Base-by-base conservation (phyloP, 2,113 vertebrate genomes). In the Cygnus atratus region DNA sequence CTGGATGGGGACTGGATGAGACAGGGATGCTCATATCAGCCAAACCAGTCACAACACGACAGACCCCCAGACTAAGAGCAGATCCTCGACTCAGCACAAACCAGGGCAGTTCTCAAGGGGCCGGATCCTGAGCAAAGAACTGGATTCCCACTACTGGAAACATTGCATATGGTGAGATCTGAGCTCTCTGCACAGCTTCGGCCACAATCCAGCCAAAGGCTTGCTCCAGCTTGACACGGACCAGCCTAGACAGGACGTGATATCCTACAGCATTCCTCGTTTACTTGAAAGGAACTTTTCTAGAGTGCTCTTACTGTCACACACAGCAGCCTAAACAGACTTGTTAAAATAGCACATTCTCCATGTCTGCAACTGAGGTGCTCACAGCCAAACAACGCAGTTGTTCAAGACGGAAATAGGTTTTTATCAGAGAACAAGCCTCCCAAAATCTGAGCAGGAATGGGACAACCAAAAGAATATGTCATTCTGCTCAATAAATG, bases 31-130 rank as follows among this genome's bases (percentile, higher is more conserved):
- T 48, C 43, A 22, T 10, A 48, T 21, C 31, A 26, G 24, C 55
- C 80, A 65, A 28, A 75, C 22, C 35, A 58, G 57, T n/a, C 41
- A 26, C n/a, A 44, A 25, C 0, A 0, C 0, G 2, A 57, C 35
- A 87, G 26, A 71, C 13, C 7, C 21, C 5, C 43, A 67, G 31
- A 31, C 29, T 39, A 80, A 25, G 35, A 39, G 43, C 25, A 43
- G 55, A 33, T 54, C 29, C 65, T 84, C 22, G 33, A 55, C 28
- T 18, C 57, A 78, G 77, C 20, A 29, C 13, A 10, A 90, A 66
- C 5, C 2, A 44, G 14, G 13, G 22, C 22, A 20, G 24, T 24
- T 84, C 82, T 59, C 0, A 0, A 46, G 16, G 11, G 13, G 48
- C 11, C 31, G 13, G 43, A 50, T 20, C 54, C 18, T 7, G 2